These are phyloP conservation scores for Pogonognathellus flavescens DNA, from an alignment of 1,140 invertebrate genomes.

Conservation along the genomic window DNA sequence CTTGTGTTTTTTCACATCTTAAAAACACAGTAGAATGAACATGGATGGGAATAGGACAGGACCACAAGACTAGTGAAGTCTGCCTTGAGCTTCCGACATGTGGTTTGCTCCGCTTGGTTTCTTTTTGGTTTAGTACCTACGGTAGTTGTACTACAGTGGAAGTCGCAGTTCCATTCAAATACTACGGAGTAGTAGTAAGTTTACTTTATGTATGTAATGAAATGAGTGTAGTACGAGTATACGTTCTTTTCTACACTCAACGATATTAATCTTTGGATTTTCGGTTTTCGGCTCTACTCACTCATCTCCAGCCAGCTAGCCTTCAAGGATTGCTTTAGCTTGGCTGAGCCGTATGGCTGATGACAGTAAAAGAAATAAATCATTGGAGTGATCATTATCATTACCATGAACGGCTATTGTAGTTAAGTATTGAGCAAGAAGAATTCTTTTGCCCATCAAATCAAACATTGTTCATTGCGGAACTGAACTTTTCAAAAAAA, in stretches of 20 bases:
- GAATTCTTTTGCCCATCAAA: not conserved
- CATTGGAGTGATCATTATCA: slow-evolving; percentile 50
- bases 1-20: slow-evolving; percentile 45
- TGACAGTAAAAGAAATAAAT: slow-evolving; percentile 52
- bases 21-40: slow-evolving; percentile 44
- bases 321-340: slow-evolving; percentile 12
- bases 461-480: not conserved
- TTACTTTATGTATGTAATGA: slow-evolving; percentile 8
- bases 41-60: slow-evolving; percentile 41
- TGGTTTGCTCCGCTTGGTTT: slow-evolving; percentile 43
- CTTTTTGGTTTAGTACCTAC: slow-evolving; percentile 23
- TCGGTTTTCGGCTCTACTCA: slow-evolving; percentile 20
- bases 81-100: slow-evolving; percentile 46
- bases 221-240: not conserved
- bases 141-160: too few species aligned
- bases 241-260: slow-evolving; percentile 31
- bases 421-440: too few species aligned
- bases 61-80: slow-evolving; percentile 46
- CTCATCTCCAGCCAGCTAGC: slow-evolving; percentile 18
- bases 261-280: slow-evolving; percentile 49
- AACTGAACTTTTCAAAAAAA: too few species aligned
- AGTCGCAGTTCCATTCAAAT: too few species aligned
- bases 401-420: slow-evolving; percentile 43
- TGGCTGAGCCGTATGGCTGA: slow-evolving; percentile 34
- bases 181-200: too few species aligned